Base-by-base conservation (phyloP, 2,797 vertebrate genomes). In the Zenarchopterus dispar region DNA sequence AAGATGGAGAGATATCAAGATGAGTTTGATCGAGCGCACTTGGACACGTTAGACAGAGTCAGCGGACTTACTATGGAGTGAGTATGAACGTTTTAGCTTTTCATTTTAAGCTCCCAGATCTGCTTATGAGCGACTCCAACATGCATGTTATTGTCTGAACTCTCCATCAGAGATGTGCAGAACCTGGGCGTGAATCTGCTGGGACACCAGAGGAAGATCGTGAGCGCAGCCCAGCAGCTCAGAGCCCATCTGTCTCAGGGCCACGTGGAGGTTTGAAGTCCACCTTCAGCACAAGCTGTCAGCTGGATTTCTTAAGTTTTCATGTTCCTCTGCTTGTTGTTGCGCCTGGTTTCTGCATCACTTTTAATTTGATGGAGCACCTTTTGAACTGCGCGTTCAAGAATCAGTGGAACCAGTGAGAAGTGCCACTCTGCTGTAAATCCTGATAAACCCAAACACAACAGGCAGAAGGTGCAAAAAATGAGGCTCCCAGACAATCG, bases 121-220 rank as follows among this genome's bases (percentile, higher is more conserved):
- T 39, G 36, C 36, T 39, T 16, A 15, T 15, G 15, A 39, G 16
- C 11, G 16, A 5, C 36, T 4, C 13, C 36, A 39, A 39, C 13
- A 39, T 39, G 13, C 36, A 39, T 16, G 36, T 13, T 39, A 15
- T 39, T 39, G 11, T 39, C 13, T 39, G 36, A 39, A 77, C 63
- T 81, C 7, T 90, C 48, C 69, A 52, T 71, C 68, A 99, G 97
- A 65, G 97, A 99, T 55, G 93, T 99, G 82, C 96, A 95, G 64
- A 93, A 94, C 64, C 95, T 99, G 72, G 97, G 97, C 5, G 96
- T 99, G 80, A 96, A 94, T 39, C 92, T 98, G 68, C 90, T 97
- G 4, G 97, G 96, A 39, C 97, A 99, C 84, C 97, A 99, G 92
- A 96, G 97, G 89, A 97, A 98, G 84, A 97, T 99, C 42, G 82